Base-by-base conservation (phyloP, 2,113 vertebrate genomes). In the Xyliphius kryptos region DNA sequence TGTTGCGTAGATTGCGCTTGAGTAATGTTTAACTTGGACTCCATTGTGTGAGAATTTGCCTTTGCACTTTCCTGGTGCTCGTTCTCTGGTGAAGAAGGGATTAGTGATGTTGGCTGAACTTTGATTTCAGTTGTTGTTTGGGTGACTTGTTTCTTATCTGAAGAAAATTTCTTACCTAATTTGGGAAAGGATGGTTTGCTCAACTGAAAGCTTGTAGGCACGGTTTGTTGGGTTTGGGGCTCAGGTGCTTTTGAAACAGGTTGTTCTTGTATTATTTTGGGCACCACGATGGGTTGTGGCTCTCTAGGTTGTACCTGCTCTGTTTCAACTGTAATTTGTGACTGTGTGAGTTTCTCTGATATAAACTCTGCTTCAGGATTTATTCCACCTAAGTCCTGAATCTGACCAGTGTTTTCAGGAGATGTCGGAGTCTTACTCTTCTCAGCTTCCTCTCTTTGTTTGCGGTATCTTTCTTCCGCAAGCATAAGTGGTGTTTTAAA, bases 401-500 rank as follows among this genome's bases (percentile, higher is more conserved):
- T 8, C 8, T 8, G 40, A 6, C 5, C 11, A 43, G 5, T 67
- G 32, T n/a, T n/a, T n/a, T n/a, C n/a, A n/a, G 84, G 80, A 36
- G 82, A 83, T 3, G 72, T 76, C 16, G 85, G 79, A 65, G 76
- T 75, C 69, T 71, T 87, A 60, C 67, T 82, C 62, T 68, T 89
- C 44, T 87, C 88, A 21, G 59, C 72, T 61, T 89, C 86, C 19
- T 92, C 86, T 59, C 26, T 88, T 68, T 94, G 88, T 63, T 83
- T 87, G 17, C 87, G 88, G 37, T 86, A 96, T 50, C 83, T 84
- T 72, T 96, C 92, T 77, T 94, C 93, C 32, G 93, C 93, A 1
- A 93, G 86, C 92, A 96, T 95, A 74, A 96, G 84, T 41, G 92
- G 93, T 9, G 93, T 96, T 85, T 92, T 94, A 74, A 95, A 96